Evolutionary conservation across 2,113 vertebrate species (phyloP).

Genomic region (Sturnus vulgaris): DNA sequence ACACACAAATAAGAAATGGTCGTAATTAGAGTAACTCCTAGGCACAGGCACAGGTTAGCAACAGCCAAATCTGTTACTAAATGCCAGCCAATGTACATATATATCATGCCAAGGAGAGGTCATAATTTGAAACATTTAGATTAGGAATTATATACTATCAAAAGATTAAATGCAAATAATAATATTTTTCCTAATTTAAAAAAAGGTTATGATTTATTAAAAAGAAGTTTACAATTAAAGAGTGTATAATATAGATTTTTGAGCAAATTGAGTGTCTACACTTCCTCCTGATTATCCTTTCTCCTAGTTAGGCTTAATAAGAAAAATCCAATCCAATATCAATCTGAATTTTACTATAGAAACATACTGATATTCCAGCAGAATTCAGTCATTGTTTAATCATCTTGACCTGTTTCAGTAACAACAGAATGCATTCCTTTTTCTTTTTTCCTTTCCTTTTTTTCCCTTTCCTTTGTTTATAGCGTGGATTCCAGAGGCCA

Average conservation of each 20-base stretch:
- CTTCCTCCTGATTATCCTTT: background rate
- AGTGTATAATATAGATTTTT: background rate
- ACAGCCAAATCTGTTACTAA: background rate
- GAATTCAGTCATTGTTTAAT: background rate
- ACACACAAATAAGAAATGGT: background rate
- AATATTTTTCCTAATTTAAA: background rate
- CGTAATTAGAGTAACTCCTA: background rate
- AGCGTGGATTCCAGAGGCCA: slow-evolving; percentile 79
- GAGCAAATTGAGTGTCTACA: background rate
- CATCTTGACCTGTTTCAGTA: background rate
- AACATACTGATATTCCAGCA: background rate
- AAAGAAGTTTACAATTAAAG: background rate
- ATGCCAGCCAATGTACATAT: background rate
- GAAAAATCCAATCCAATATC: background rate
- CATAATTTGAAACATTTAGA: background rate
- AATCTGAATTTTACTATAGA: background rate
- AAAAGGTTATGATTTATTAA: background rate
- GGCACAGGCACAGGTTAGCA: background rate
- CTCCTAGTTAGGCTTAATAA: background rate
- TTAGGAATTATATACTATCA: background rate
- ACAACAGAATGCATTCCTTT: background rate
- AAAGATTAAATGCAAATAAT: background rate
- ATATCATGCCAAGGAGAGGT: background rate
- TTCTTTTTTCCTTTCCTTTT: background rate
- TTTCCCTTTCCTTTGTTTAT: background rate